A percentile compares a stretch with the other conserved stretches of the same genome.
phyloP scores from a whole-genome alignment of 1,140 invertebrate species.

The Palaemon carinicauda region DNA sequence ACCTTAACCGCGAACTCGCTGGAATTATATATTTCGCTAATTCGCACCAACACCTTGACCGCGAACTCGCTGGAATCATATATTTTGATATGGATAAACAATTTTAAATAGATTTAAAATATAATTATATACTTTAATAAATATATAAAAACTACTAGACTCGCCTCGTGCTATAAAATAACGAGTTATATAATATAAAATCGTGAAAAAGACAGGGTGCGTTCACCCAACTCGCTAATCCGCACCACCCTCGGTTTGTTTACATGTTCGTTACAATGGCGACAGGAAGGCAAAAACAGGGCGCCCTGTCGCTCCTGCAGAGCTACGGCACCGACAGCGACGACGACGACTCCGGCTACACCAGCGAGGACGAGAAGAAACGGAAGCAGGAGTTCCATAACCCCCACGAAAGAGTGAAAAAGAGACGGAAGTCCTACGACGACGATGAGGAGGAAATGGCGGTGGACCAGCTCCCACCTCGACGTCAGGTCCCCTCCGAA shows the following conservation, averaged over 20 bases:
- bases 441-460: slow-evolving; percentile 47
- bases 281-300: background rate
- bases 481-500: background rate
- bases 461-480: slow-evolving; percentile 1
- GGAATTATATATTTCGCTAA: too few relatives aligned
- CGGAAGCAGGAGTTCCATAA: slow-evolving; percentile 36
- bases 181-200: too few relatives aligned
- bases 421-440: slow-evolving; percentile 18
- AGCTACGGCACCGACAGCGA: slow-evolving; percentile 50
- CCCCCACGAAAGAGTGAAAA: slow-evolving; percentile 39
- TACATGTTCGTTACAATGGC: slow-evolving; percentile 25
- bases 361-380: slow-evolving; percentile 56
- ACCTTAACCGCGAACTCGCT: too few relatives aligned
- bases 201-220: too few relatives aligned
- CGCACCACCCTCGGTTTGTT: background rate
- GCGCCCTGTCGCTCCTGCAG: slow-evolving; percentile 32
- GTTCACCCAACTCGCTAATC: background rate
- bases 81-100: too few relatives aligned
- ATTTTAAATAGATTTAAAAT: too few relatives aligned
- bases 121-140: background rate
- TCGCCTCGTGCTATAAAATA: too few relatives aligned
- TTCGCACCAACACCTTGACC: too few relatives aligned
- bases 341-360: slow-evolving; percentile 55
- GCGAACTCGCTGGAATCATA: too few relatives aligned
- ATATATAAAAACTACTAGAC: too few relatives aligned